A percentile compares a stretch with the other conserved stretches of the same genome.
phyloP scores from a whole-genome alignment of 92 coral and sea anemone species.

The Pocillopora grandis region DNA sequence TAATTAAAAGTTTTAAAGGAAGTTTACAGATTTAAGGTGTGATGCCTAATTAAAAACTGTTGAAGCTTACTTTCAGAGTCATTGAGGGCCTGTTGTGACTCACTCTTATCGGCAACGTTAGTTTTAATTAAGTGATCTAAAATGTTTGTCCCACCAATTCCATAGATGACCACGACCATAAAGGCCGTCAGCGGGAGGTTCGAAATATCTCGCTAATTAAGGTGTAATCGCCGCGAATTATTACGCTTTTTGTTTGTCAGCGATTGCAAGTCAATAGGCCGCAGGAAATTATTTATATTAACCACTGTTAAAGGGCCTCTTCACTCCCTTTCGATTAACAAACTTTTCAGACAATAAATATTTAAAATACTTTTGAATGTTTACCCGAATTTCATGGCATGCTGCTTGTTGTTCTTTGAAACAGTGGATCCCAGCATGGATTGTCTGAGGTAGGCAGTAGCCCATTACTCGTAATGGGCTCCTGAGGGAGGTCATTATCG shows the following conservation, averaged over 20 bases:
- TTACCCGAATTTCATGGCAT: not conserved
- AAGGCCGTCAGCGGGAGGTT: not conserved
- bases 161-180: not conserved
- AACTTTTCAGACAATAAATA: not conserved
- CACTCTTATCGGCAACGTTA: not conserved
- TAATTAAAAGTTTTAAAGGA: not conserved
- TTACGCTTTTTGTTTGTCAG: not conserved
- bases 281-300: too few relatives aligned
- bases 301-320: too few relatives aligned
- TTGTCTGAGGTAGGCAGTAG: not conserved
- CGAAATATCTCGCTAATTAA: not conserved
- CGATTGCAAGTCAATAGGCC: not conserved
- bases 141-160: conserved; percentile 7
- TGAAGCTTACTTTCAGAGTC: not conserved
- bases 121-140: not conserved
- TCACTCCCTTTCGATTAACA: too few relatives aligned
- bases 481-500: too few relatives aligned
- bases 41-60: not conserved
- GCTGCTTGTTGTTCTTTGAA: conserved; percentile 1
- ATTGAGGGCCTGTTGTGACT: conserved; percentile 2
- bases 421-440: not conserved
- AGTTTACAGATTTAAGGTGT: not conserved
- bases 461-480: too few relatives aligned
- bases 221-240: not conserved
- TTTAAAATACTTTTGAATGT: not conserved